Evolutionary conservation across 2,113 vertebrate species (phyloP).

Genomic region (Falcunculus frontatus): DNA sequence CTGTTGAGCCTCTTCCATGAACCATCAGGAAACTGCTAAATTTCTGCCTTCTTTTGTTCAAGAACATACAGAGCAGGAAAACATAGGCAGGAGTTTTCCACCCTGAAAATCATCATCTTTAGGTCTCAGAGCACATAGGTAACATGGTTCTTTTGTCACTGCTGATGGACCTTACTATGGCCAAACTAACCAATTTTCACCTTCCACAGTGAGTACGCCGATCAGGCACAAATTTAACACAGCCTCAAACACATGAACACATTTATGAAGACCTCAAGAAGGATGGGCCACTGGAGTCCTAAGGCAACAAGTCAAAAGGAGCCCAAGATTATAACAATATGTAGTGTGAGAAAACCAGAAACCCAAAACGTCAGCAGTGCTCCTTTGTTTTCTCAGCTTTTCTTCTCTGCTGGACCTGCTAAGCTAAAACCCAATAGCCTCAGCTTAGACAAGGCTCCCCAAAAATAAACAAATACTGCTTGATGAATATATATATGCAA

Average conservation of each 20-base stretch:
- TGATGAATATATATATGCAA: neutral
- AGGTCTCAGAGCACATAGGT: neutral
- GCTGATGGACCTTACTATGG: neutral
- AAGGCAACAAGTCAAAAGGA: neutral
- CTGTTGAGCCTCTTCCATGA: neutral
- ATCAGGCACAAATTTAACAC: neutral
- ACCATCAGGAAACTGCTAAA: neutral
- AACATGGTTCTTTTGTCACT: neutral
- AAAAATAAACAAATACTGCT: neutral
- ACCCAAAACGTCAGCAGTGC: neutral
- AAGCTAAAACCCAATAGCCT: neutral
- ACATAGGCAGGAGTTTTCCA: neutral
- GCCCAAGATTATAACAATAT: neutral
- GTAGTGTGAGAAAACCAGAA: neutral
- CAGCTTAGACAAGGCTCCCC: neutral
- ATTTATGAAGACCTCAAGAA: neutral
- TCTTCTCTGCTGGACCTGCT: neutral
- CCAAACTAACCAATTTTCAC: neutral
- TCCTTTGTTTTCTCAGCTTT: neutral
- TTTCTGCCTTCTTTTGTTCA: neutral
- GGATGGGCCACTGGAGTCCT: neutral
- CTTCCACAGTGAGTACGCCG: neutral
- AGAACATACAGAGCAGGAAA: neutral
- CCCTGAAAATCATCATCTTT: neutral
- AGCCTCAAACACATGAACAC: neutral